Percentiles rank a stretch among this genome's conserved stretches.
Conservation (phyloP, 2,113 vertebrate genomes). For the Spizaetus ornatus region DNA sequence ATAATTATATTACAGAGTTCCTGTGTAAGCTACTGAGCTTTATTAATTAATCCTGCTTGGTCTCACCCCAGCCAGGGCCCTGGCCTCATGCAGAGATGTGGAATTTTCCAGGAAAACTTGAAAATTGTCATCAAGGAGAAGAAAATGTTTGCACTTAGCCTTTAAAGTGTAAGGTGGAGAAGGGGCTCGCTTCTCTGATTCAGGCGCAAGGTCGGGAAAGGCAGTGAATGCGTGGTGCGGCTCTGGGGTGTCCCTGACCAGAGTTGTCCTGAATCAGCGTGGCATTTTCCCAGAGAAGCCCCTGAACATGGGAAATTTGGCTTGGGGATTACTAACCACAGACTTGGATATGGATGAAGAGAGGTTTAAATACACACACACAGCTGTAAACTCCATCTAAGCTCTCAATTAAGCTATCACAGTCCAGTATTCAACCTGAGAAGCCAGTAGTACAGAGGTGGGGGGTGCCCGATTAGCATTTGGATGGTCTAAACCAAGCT, state of each 20-base stretch:
- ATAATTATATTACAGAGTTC: slow-evolving; percentile 78
- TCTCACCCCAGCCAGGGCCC: background rate
- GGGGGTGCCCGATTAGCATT: background rate
- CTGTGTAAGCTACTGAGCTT: slow-evolving; percentile 71
- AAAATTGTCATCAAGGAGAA: slow-evolving; percentile 71
- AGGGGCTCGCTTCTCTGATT: background rate
- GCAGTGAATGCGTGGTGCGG: fast-evolving
- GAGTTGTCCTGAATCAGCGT: background rate
- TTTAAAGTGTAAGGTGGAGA: background rate
- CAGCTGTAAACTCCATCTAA: background rate
- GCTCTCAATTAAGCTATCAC: background rate
- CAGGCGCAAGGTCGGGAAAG: background rate
- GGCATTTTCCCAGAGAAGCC: background rate
- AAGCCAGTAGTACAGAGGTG: background rate
- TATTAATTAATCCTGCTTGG: slow-evolving; percentile 75
- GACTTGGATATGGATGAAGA: background rate
- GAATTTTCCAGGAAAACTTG: slow-evolving; percentile 92
- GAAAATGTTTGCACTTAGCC: slow-evolving; percentile 5
- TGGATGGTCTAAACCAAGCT: background rate
- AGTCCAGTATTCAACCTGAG: background rate
- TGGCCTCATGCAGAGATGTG: slow-evolving; percentile 77
- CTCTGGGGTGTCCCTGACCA: background rate
- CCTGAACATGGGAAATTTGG: background rate
- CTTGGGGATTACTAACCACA: background rate
- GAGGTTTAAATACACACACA: background rate